phyloP scores from a whole-genome alignment of 1,140 invertebrate species.

The Holotrichia oblita region DNA sequence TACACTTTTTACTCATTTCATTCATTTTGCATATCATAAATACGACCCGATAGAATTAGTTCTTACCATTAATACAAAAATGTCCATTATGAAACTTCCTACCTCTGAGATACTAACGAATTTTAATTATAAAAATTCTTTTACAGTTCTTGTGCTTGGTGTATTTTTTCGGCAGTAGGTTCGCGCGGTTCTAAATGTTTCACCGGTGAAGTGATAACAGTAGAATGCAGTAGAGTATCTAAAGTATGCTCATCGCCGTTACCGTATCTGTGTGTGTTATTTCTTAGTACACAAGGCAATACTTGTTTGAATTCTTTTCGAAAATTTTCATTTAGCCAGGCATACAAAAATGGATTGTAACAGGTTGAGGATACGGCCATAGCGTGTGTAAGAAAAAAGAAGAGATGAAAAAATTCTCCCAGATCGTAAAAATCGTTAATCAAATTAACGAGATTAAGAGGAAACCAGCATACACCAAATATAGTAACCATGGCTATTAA shows the following conservation, averaged over 20 bases:
- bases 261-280: constrained; percentile 48
- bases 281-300: constrained; percentile 70
- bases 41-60: not conserved
- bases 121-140: constrained; percentile 15
- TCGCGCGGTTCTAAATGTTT: constrained; percentile 54
- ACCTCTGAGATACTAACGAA: not conserved
- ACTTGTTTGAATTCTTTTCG: constrained; percentile 92
- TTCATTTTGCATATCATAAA: not conserved
- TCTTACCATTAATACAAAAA: constrained; percentile 22
- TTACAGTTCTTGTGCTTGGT: constrained; percentile 45
- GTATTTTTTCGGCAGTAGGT: constrained; percentile 53
- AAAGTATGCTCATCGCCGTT: constrained; percentile 52
- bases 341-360: constrained; percentile 90
- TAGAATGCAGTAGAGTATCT: constrained; percentile 54
- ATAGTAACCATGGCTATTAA: constrained; percentile 95
- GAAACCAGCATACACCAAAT: constrained; percentile 94
- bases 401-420: constrained; percentile 82
- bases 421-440: constrained; percentile 80
- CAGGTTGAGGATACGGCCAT: constrained; percentile 94
- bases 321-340: constrained; percentile 98
- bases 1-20: too few relatives aligned
- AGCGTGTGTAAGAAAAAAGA: constrained; percentile 88
- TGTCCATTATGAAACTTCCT: constrained; percentile 11
- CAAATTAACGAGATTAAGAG: constrained; percentile 90
- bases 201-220: constrained; percentile 50